These are phyloP conservation scores for Zoanthus solanderi DNA, from an alignment of 92 coral and sea anemone genomes.

Conservation along the genomic window DNA sequence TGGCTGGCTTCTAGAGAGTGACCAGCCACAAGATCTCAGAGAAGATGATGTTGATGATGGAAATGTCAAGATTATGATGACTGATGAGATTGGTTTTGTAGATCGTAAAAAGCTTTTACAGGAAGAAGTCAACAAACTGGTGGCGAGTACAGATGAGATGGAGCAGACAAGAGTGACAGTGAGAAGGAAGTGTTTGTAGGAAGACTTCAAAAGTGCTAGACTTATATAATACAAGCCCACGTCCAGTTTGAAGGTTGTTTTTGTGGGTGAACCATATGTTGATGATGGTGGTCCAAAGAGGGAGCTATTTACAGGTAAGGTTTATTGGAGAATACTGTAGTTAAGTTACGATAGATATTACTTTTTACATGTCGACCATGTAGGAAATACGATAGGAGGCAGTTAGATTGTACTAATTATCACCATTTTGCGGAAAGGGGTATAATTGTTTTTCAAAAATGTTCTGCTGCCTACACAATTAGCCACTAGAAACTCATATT, in stretches of 20 bases:
- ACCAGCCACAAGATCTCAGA: conserved; percentile 53
- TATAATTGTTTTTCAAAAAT: conserved; percentile 8
- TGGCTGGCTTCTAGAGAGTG: conserved; percentile 67
- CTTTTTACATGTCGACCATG: not conserved
- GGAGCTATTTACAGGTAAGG: conserved; percentile 21
- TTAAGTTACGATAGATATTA: not conserved
- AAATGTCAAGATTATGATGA: conserved; percentile 24
- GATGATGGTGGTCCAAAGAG: conserved; percentile 69
- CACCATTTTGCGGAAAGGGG: conserved; percentile 6
- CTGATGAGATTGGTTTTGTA: conserved; percentile 14
- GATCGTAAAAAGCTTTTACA: conserved; percentile 49
- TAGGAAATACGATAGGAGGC: conserved; percentile 4
- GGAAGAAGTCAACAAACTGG: conserved; percentile 49
- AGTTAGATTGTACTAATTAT: conserved; percentile 20
- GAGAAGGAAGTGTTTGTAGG: conserved; percentile 65
- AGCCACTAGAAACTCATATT: conserved; percentile 8
- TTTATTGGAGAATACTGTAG: not conserved
- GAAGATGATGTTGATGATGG: conserved; percentile 30
- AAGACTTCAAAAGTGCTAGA: conserved; percentile 66
- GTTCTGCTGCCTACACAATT: conserved; percentile 19
- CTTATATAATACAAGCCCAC: conserved; percentile 59
- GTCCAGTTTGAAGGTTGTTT: conserved; percentile 70
- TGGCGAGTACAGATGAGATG: conserved; percentile 25
- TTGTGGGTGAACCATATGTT: conserved; percentile 74
- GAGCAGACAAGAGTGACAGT: conserved; percentile 56